These are phyloP conservation scores for Euura lappo DNA, from an alignment of 1,140 invertebrate species.

Conservation along the genomic window DNA sequence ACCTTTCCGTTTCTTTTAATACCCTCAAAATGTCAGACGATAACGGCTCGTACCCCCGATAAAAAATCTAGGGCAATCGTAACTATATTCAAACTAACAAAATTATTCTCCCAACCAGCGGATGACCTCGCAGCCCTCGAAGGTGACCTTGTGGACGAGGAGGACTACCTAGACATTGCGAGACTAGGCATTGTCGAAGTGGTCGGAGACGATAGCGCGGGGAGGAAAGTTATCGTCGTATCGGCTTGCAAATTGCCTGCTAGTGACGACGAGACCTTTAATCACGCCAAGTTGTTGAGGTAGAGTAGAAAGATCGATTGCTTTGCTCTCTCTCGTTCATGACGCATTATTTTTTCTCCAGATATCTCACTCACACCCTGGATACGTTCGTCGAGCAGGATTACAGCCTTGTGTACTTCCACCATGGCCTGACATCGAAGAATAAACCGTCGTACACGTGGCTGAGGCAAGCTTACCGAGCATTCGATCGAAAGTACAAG, in stretches of 20 bases:
- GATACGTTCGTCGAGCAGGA: conserved; percentile 99
- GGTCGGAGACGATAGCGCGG: conserved; percentile 88
- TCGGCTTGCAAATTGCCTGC: conserved; percentile 93
- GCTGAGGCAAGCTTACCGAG: conserved; percentile 97
- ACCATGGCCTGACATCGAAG: conserved; percentile 94
- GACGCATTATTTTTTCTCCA: conserved; percentile 56
- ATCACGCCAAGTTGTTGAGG: conserved; percentile 85
- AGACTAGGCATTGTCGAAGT: conserved; percentile 88
- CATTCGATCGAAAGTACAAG: conserved; percentile 99
- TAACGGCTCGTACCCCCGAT: neutral
- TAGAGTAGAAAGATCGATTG: conserved; percentile 42
- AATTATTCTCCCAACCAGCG: conserved; percentile 42
- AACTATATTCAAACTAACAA: conserved; percentile 36
- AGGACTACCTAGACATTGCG: conserved; percentile 78
- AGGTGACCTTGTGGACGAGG: conserved; percentile 61
- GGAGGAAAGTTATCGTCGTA: conserved; percentile 93
- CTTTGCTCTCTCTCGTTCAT: no score
- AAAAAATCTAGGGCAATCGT: conserved; percentile 37
- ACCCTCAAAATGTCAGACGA: conserved; percentile 41
- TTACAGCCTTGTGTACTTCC: conserved; percentile 99
- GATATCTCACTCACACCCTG: conserved; percentile 93
- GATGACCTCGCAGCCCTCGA: conserved; percentile 56
- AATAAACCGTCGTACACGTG: conserved; percentile 96
- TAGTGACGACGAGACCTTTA: conserved; percentile 74
- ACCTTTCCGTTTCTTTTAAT: conserved; percentile 49